Conservation (phyloP, 2,888 invertebrate species). For the Ichneumoninae sp. region DNA sequence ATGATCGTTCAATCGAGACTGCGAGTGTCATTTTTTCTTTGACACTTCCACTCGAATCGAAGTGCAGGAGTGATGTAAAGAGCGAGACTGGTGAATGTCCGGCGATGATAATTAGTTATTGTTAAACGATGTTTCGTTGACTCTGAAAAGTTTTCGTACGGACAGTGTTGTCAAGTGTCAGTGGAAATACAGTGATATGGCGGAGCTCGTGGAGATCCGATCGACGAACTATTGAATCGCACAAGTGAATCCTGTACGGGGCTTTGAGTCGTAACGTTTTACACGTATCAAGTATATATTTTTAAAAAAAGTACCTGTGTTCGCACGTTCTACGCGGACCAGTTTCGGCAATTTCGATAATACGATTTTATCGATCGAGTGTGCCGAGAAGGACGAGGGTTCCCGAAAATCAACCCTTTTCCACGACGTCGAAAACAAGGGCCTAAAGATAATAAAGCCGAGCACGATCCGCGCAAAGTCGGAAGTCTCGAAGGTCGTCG, state of each 20-base stretch:
- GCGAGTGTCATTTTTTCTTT: slow-evolving; percentile 6
- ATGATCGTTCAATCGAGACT: slow-evolving; percentile 30
- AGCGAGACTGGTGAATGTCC: not conserved
- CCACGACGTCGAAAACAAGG: slow-evolving; percentile 13
- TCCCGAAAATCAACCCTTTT: not conserved
- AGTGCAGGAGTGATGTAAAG: not conserved
- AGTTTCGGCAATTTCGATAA: too few relatives aligned
- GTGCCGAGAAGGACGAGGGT: not conserved
- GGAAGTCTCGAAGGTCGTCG: slow-evolving; percentile 67
- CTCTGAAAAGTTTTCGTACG: not conserved
- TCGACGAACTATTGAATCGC: not conserved
- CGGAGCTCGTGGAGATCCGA: slow-evolving; percentile 4
- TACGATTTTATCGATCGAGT: not conserved
- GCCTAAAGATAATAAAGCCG: slow-evolving; percentile 1
- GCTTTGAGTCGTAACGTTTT: not conserved
- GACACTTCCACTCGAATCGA: slow-evolving; percentile 24
- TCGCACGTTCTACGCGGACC: not conserved
- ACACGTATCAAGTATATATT: too few relatives aligned
- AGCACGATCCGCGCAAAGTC: slow-evolving; percentile 54
- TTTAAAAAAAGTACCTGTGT: not conserved
- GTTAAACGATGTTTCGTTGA: not conserved
- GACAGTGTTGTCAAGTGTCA: slow-evolving; percentile 21
- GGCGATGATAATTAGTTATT: not conserved
- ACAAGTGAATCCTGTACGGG: not conserved
- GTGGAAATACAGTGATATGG: slow-evolving; percentile 11